phyloP scores from a whole-genome alignment of 2,113 vertebrate species.

The Xyrauchen texanus region DNA sequence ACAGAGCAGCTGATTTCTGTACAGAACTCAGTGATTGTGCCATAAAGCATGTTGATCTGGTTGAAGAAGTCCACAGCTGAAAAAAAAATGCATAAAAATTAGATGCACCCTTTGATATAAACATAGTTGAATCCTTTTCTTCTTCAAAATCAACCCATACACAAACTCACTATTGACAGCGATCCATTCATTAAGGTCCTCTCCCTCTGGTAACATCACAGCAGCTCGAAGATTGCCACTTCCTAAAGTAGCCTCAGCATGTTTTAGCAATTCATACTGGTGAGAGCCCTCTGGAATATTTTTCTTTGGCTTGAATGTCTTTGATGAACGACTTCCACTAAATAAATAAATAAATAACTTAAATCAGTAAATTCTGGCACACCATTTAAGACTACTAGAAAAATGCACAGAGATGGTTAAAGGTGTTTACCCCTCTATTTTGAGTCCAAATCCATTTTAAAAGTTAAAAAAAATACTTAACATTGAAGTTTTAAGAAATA shows the following conservation, averaged over 20 bases:
- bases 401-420: no score
- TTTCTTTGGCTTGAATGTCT: slow-evolving; percentile 97
- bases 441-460: background rate
- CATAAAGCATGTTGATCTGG: slow-evolving; percentile 97
- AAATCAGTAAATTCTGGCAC: background rate
- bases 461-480: background rate
- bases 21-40: slow-evolving; percentile 96
- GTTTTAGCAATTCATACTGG: slow-evolving; percentile 94
- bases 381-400: background rate
- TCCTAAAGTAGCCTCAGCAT: slow-evolving; percentile 91
- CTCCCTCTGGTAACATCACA: slow-evolving; percentile 92
- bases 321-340: slow-evolving; percentile 89
- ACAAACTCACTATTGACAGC: slow-evolving; percentile 91
- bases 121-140: background rate
- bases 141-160: background rate
- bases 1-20: slow-evolving; percentile 89
- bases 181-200: slow-evolving; percentile 97
- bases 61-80: slow-evolving; percentile 97
- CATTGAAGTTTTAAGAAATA: background rate
- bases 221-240: slow-evolving; percentile 93
- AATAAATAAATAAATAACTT: slow-evolving; percentile 36
- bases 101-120: background rate
- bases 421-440: no score
- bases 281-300: slow-evolving; percentile 96
- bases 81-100: background rate